phyloP scores from a whole-genome alignment of 2,797 vertebrate species.

The Sebastes baramenuke region DNA sequence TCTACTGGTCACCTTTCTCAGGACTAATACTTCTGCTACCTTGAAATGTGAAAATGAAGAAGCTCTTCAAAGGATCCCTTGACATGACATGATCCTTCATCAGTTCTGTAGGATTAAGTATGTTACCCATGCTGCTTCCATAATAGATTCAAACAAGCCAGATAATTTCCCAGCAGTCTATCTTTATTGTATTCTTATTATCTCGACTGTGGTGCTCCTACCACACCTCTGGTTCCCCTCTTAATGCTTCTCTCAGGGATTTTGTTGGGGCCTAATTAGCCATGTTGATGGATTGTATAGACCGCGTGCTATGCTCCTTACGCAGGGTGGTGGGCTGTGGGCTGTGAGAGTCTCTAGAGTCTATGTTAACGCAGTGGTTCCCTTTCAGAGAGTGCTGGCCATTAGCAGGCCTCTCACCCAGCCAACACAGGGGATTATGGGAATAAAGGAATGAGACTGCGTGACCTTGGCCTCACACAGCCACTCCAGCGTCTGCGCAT shows the following conservation, averaged over 20 bases:
- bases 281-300: constrained; percentile 79
- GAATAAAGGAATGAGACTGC: constrained; percentile 74
- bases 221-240: constrained; percentile 42
- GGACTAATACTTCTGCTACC: constrained; percentile 7
- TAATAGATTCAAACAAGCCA: constrained; percentile 49
- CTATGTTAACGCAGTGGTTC: constrained; percentile 67
- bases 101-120: not conserved
- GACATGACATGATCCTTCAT: constrained; percentile 18
- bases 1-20: constrained; percentile 24
- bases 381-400: constrained; percentile 69
- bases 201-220: constrained; percentile 23
- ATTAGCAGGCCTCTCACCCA: constrained; percentile 80
- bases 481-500: constrained; percentile 49
- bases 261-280: constrained; percentile 75
- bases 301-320: constrained; percentile 70
- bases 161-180: constrained; percentile 37
- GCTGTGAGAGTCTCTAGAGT: constrained; percentile 64
- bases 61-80: constrained; percentile 27
- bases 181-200: constrained; percentile 58
- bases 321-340: constrained; percentile 54
- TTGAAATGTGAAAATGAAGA: constrained; percentile 1
- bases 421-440: constrained; percentile 73
- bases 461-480: constrained; percentile 75
- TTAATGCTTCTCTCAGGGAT: constrained; percentile 68
- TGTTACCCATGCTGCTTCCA: constrained; percentile 27